A percentile compares a stretch with the other conserved stretches of the same genome.
Conservation (phyloP, 2,888 invertebrate species). For the Leptothorax acervorum region DNA sequence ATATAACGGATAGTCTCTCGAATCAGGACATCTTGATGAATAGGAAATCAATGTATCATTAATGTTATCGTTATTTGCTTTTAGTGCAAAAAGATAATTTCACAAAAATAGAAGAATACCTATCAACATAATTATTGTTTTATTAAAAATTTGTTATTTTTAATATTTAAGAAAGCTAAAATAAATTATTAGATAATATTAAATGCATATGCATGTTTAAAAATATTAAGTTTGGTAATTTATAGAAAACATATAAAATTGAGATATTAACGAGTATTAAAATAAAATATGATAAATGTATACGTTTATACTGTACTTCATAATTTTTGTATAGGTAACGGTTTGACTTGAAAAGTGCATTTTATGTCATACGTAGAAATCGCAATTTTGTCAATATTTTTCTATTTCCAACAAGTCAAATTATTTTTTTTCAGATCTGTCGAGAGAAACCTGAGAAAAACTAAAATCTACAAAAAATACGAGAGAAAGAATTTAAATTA, state of each 20-base stretch:
- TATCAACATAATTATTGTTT: not conserved
- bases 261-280: not conserved
- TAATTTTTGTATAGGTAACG: not conserved
- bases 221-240: not conserved
- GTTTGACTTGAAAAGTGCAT: not conserved
- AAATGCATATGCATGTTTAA: not conserved
- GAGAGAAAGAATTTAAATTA: not conserved
- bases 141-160: not conserved
- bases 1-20: not conserved
- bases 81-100: not conserved
- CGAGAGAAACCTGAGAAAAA: not conserved
- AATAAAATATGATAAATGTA: not conserved
- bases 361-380: not conserved
- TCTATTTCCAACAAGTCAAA: not conserved
- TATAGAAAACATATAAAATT: not conserved
- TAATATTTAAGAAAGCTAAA: not conserved
- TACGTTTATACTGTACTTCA: not conserved
- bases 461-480: slow-evolving; percentile 3
- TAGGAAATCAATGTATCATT: not conserved
- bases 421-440: slow-evolving; percentile 11
- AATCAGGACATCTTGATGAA: not conserved
- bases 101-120: not conserved
- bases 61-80: not conserved
- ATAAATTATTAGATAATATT: slow-evolving; percentile 12
- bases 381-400: not conserved